Evolutionary conservation across 2,888 invertebrate species (phyloP).

Genomic region (Camptogramma bilineatum): DNA sequence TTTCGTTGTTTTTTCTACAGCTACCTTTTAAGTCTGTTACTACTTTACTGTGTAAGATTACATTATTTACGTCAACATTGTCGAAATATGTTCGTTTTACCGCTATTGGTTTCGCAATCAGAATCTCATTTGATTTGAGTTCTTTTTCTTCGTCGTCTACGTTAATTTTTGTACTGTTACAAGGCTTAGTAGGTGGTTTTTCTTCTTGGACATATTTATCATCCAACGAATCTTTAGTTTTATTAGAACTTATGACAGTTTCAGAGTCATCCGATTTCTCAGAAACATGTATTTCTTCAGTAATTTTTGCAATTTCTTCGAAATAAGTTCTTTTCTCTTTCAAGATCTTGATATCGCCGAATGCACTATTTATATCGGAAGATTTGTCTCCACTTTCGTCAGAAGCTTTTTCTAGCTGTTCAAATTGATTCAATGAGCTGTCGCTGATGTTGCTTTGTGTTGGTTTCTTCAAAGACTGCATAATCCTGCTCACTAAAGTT

Average conservation of each 20-base stretch:
- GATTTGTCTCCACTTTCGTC: constrained; percentile 31
- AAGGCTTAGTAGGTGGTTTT: not conserved
- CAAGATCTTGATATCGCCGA: constrained; percentile 52
- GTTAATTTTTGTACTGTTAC: not conserved
- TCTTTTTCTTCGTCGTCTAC: constrained; percentile 18
- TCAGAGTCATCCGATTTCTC: constrained; percentile 10
- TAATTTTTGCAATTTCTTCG: constrained; percentile 16
- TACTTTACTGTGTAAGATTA: constrained; percentile 43
- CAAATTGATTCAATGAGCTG: constrained; percentile 64
- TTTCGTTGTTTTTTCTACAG: constrained; percentile 48
- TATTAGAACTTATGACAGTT: constrained; percentile 25
- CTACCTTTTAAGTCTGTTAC: constrained; percentile 44
- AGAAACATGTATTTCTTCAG: constrained; percentile 7
- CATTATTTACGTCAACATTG: constrained; percentile 50
- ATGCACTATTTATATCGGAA: constrained; percentile 40
- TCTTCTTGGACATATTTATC: constrained; percentile 4
- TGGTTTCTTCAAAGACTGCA: constrained; percentile 53
- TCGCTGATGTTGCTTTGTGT: constrained; percentile 51
- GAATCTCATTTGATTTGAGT: constrained; percentile 14
- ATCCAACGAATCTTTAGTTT: constrained; percentile 20
- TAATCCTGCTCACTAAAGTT: constrained; percentile 57
- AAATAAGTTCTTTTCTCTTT: constrained; percentile 56
- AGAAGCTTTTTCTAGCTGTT: constrained; percentile 59
- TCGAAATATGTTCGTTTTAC: constrained; percentile 63
- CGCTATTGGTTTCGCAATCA: constrained; percentile 25